Base-by-base conservation (phyloP, 1,140 invertebrate genomes). In the Copidosoma floridanum region DNA sequence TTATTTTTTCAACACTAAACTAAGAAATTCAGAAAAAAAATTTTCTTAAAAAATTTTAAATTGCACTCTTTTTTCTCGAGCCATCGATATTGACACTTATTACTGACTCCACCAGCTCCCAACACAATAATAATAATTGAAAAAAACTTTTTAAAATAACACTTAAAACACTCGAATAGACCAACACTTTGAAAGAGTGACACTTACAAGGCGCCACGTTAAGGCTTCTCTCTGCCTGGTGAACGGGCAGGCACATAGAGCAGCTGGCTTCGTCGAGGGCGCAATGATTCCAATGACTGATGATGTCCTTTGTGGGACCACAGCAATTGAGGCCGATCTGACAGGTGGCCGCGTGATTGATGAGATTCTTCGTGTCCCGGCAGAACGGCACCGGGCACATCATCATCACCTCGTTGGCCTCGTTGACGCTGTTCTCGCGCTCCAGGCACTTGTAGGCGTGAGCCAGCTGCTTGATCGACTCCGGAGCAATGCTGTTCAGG, bases 341-440 rank as follows among this genome's bases (percentile, higher is more conserved):
- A 14, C 60, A 62, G 2, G 60, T 62, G 18, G 51, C 51, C 1
- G 57, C 52, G 37, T 62, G 60, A 24, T 56, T 62, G 2, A 62
- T 37, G 11, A 62, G 27, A 3, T 51, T 56, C 29, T 62, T 62
- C n/a, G 47, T 62, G 18, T 51, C 53, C 12, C 60, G 60, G 44
- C 60, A 62, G 18, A 51, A 29, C 6, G 53, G 60, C 14, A 62
- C 40, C 20, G 53, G 43, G 29, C 60, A 62, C 26, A 62, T n/a
- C n/a, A 62, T 23, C 60, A 62, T 56, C 10, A 62, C 53, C 14
- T 62, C 60, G 41, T 62, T 62, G 20, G 56, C 53, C 21, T 62
- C 53, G 7, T 55, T 61, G n/a, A n/a, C n/a, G n/a, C n/a, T n/a
- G 29, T 32, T 32, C 18, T 62, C 60, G n/a, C 60, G 60, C 20